Base-by-base conservation (phyloP, 2,888 invertebrate species). In the Cinara cedri region DNA sequence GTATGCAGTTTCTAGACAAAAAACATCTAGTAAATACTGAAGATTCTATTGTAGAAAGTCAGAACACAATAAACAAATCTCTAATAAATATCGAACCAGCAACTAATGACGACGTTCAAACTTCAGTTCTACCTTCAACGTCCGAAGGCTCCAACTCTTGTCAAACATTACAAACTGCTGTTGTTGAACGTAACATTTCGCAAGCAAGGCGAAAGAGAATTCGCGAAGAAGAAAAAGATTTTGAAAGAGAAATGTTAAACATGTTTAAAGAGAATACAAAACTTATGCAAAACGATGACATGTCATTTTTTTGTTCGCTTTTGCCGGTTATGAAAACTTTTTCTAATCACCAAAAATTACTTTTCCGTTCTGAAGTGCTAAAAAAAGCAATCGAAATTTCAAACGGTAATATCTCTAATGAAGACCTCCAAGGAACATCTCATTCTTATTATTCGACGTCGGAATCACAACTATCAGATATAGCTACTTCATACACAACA, bases 241-340 rank as follows among this genome's bases (percentile, higher is more conserved):
- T 62, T 62, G 62, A 62, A 1, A 62, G 62, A 34, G 62, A 62
- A 62, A 62, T 62, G 62, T 10, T 62, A 34, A 62, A 62, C 34
- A 62, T 62, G 62, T 42, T 62, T 62, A 62, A 62, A 62, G 62
- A 42, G 42, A 62, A 62, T 62, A 62, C 62, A 62, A 62, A 62
- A 62, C 10, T 62, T 2, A 62, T 62, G 62, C 62, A 62, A 62
- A 62, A 62, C 62, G 62, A 62, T 62, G 11, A 62, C 9, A 62
- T 62, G 62, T 42, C 62, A 62, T 62, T 62, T 62, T 62, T 62
- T 62, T 62, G 62, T 62, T 62, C 62, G 11, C 62, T 62, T 62
- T 62, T 62, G 62, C 62, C 62, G 62, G 34, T 62, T 62, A 62
- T 62, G 62, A 62, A n/a, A 9, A 62, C 9, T 10, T 62, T 62